A percentile compares a stretch with the other conserved stretches of the same genome.
Conservation (phyloP, 2,797 vertebrate genomes). For the Ciconia nigra region DNA sequence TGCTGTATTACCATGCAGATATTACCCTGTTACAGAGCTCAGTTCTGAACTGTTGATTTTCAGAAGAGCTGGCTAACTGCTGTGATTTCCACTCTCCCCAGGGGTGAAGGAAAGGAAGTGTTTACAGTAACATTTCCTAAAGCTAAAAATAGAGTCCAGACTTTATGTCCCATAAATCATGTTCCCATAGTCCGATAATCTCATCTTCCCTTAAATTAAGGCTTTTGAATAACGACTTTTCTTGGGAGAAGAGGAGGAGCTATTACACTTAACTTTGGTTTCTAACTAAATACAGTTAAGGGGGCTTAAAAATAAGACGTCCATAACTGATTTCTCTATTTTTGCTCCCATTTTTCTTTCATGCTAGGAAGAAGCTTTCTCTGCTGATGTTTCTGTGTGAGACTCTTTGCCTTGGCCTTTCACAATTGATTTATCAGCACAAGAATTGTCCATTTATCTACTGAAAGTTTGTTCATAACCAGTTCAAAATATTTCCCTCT, state of each 20-base stretch:
- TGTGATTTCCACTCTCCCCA: background rate
- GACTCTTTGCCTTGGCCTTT: background rate
- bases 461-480: background rate
- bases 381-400: background rate
- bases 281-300: background rate
- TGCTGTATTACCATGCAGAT: background rate
- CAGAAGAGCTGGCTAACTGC: background rate
- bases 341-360: background rate
- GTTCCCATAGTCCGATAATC: background rate
- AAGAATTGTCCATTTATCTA: background rate
- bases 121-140: background rate
- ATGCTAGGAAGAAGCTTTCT: background rate
- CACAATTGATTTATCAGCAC: background rate
- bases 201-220: background rate
- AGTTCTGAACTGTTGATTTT: constrained; percentile 15
- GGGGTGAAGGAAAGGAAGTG: background rate
- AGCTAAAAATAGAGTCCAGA: background rate
- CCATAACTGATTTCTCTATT: background rate
- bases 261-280: background rate
- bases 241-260: background rate
- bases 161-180: background rate
- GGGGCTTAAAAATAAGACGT: background rate
- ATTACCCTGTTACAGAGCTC: constrained; percentile 4
- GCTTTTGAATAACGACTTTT: background rate
- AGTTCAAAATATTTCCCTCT: background rate